Evolutionary conservation across 2,888 invertebrate species (phyloP), one percentile per base, ranked within the genome.

Genomic region (Trilocha varians): DNA sequence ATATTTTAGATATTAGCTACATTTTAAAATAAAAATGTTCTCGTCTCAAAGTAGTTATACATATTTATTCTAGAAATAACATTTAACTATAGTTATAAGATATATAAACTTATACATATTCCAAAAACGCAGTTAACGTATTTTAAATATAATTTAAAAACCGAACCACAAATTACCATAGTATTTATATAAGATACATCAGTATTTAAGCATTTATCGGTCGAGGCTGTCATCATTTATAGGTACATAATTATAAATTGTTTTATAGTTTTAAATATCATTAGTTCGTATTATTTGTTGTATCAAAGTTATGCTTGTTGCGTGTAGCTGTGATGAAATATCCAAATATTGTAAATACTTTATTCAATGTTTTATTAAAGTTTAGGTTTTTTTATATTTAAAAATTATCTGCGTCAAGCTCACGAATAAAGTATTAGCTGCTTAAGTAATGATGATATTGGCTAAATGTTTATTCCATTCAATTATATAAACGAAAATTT

Each of bases 401-500:
- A 68, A 68, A 67, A 59, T 66, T 25, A 25, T 25, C 25, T 72
- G 70, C 68, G 77, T 83, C 79, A 79, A 65, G 78, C 79, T 85
- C 79, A 79, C 80, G 78, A 65, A 71, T 73, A 78, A 74, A 73
- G 78, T 78, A 73, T 73, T 73, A 73, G 75, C 62, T 71, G 78
- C 76, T 79, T 80, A 77, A 68, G 62, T 76, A 71, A 68, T 54
- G 60, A 73, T 65, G 49, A 69, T 78, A 80, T 85, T 75, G 78
- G 79, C 80, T 83, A 80, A 80, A 79, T 84, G 83, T 84, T 83
- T 83, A 84, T 80, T 82, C 82, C 69, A 82, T 78, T 80, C 79
- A 77, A 83, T 77, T 75, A 80, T 77, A 76, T 79, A 74, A 78
- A 82, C 69, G 65, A 76, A 77, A 80, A 72, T 74, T 78, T 70